Evolutionary conservation across 2,888 invertebrate species (phyloP).

Genomic region (Drosophila limbata): DNA sequence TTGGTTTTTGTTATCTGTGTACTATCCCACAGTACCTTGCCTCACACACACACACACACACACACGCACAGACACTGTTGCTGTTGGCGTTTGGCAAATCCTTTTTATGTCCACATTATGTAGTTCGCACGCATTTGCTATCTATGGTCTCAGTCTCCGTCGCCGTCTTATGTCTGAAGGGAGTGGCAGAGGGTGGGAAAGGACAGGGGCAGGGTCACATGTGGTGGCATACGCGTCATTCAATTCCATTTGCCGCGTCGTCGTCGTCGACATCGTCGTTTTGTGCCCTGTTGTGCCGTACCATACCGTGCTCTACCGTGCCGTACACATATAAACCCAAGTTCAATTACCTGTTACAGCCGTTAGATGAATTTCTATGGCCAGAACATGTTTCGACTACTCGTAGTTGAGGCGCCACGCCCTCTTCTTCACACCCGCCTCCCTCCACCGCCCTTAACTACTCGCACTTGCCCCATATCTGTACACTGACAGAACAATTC

Average conservation of each 20-base stretch:
- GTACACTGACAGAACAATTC: neutral
- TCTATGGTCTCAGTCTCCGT: constrained; percentile 25
- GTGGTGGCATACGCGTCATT: constrained; percentile 67
- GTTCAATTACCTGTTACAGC: constrained; percentile 85
- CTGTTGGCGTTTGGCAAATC: constrained; percentile 72
- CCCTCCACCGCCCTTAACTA: neutral
- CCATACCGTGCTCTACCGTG: constrained; percentile 59
- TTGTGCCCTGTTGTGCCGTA: constrained; percentile 48
- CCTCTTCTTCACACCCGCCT: neutral
- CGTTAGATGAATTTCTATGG: constrained; percentile 85
- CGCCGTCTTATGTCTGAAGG: neutral
- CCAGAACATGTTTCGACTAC: constrained; percentile 81
- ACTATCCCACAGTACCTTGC: neutral
- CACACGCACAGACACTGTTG: neutral
- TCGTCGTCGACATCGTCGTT: constrained; percentile 53
- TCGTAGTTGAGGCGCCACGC: constrained; percentile 35
- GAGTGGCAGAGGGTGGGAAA: neutral
- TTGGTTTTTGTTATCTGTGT: neutral
- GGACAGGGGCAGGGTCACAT: constrained; percentile 42
- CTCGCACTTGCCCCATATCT: constrained; percentile 10
- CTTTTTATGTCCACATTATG: constrained; percentile 84
- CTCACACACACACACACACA: constrained; percentile 1
- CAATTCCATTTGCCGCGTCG: constrained; percentile 73
- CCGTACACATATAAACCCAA: constrained; percentile 58
- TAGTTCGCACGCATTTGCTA: constrained; percentile 74